Evolutionary conservation across 2,797 vertebrate species (phyloP), one percentile per base, ranked within the genome.

Genomic region (Chelonia mydas): DNA sequence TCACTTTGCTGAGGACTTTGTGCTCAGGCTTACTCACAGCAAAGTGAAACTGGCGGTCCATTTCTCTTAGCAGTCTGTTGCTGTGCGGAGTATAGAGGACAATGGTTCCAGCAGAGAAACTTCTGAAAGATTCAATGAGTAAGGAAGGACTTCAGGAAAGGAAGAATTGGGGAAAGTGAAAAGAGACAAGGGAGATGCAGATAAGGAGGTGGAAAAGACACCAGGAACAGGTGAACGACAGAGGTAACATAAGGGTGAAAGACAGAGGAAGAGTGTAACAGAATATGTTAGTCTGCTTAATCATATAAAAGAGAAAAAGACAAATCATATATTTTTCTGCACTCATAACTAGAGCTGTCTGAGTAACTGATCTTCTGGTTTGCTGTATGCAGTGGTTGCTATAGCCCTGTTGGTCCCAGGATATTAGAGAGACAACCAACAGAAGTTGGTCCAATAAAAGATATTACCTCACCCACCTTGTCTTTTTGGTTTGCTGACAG

Each of bases 221-320:
- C 2, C 0, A 0, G 21, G 76, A 31, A 79, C 41, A 61, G 6
- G 0, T 5, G 11, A 31, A 80, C 83, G 74, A 2, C 1, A 19
- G 31, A 89, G 87, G 45, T 0, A 1, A 57, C 77, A 21, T 37
- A 68, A 10, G n/a, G 19, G n/a, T 65, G 65, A 15, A 74, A 83
- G 91, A 85, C 21, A 0, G 31, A 6, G 16, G 1, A 86, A 37
- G 57, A n/a, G 0, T 0, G 12, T 25, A 83, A 41, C 61, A 79
- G 78, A 87, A 83, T 81, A 27, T 53, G 68, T 4, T 88, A 86
- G 2, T 0, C 4, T 53, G 51, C 57, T 88, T 92, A 87, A 3
- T 53, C 11, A 33, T 31, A 4, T 80, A 86, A 82, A 83, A 47
- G 28, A 59, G 8, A 68, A 68, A 68, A 68, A 68, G 17, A 19